Percentiles rank a stretch among this genome's conserved stretches.
phyloP scores from a whole-genome alignment of 2,888 invertebrate species.

The Pelosia muscerda region DNA sequence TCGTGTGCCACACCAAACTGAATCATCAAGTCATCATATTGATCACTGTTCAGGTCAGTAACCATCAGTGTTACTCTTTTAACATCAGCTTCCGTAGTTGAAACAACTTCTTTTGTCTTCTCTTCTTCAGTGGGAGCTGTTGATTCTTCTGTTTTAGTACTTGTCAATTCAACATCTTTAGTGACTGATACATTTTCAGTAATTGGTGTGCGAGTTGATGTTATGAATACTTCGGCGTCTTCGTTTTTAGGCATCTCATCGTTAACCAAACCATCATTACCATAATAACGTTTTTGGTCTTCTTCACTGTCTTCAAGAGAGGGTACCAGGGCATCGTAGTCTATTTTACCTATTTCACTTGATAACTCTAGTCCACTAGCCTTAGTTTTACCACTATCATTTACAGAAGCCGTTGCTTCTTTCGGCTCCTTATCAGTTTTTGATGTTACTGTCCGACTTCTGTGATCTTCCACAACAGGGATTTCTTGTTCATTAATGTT shows the following conservation, averaged over 20 bases:
- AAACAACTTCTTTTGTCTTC: neutral
- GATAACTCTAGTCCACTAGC: neutral
- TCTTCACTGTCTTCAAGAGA: neutral
- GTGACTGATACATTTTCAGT: neutral
- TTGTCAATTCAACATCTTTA: constrained; percentile 20
- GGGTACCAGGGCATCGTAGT: neutral
- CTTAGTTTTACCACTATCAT: neutral
- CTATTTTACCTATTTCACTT: constrained; percentile 8
- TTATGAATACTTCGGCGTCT: constrained; percentile 31
- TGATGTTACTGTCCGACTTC: neutral
- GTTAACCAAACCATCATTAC: constrained; percentile 62
- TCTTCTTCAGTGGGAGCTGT: neutral
- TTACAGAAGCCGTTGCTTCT: neutral
- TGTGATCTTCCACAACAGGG: constrained; percentile 5
- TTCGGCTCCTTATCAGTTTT: neutral
- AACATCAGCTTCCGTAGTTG: constrained; percentile 8
- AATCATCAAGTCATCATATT: constrained; percentile 57
- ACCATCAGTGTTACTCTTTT: constrained; percentile 40
- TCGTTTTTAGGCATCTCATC: constrained; percentile 33
- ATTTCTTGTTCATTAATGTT: neutral
- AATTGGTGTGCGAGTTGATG: neutral
- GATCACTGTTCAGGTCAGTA: constrained; percentile 55
- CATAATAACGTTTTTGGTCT: constrained; percentile 25
- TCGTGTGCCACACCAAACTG: constrained; percentile 58
- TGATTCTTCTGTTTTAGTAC: constrained; percentile 22